phyloP scores from a whole-genome alignment of 2,888 invertebrate genomes.

The Sussaba pulchella region DNA sequence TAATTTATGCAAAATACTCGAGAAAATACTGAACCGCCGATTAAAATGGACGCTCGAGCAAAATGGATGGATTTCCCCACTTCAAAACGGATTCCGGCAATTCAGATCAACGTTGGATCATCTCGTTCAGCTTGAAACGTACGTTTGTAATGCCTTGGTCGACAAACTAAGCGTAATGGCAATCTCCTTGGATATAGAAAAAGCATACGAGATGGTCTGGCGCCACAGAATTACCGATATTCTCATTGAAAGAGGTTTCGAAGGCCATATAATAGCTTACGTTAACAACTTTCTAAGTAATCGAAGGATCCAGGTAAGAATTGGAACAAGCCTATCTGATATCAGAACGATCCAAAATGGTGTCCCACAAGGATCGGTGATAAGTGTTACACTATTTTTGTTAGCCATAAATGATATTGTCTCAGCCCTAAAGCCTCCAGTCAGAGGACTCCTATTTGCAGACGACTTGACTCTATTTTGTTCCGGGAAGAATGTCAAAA shows the following conservation, averaged over 20 bases:
- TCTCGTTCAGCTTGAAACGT: conserved; percentile 29
- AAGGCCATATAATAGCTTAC: conserved; percentile 14
- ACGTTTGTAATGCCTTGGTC: conserved; percentile 20
- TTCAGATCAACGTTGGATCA: conserved; percentile 50
- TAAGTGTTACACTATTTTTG: conserved; percentile 25
- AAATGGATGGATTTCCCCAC: conserved; percentile 26
- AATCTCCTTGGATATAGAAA: conserved; percentile 34
- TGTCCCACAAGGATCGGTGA: conserved; percentile 31
- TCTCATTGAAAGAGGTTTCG: background rate
- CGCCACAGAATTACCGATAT: conserved; percentile 22
- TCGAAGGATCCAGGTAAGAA: conserved; percentile 16
- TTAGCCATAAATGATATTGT: conserved; percentile 18
- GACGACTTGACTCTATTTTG: conserved; percentile 23
- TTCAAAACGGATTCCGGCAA: conserved; percentile 57
- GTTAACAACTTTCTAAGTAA: conserved; percentile 20
- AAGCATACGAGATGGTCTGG: conserved; percentile 42
- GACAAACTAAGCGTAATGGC: conserved; percentile 5
- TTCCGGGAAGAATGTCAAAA: conserved; percentile 36
- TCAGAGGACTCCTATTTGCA: conserved; percentile 14
- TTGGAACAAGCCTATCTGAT: background rate
- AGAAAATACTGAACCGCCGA: conserved; percentile 45
- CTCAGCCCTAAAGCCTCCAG: background rate
- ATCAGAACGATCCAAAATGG: background rate
- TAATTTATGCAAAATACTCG: conserved; percentile 39
- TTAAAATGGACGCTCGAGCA: conserved; percentile 47